Percentiles rank a stretch among this genome's conserved stretches.
These are phyloP conservation scores for Corvus cornix DNA, from an alignment of 2,113 vertebrate species.

Conservation along the genomic window DNA sequence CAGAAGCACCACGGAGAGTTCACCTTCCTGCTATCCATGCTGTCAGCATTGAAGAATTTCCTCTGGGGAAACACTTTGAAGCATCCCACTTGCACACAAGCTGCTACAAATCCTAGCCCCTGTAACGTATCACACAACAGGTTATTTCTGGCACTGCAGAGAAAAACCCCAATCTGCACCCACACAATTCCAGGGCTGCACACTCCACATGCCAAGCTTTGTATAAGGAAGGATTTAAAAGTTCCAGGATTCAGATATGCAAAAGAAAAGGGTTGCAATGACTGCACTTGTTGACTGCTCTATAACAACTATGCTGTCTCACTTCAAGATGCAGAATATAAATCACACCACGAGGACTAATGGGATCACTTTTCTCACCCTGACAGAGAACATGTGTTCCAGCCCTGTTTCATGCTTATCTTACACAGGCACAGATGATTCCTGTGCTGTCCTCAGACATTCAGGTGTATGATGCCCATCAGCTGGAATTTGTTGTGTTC, in stretches of 20 bases:
- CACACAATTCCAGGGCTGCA: background rate
- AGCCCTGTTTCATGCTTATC: background rate
- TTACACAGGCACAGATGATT: background rate
- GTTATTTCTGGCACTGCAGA: conserved; percentile 32
- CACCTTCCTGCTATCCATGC: background rate
- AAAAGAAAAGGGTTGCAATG: background rate
- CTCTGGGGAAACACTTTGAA: background rate
- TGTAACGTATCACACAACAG: background rate
- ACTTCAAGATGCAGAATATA: background rate
- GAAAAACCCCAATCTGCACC: conserved; percentile 32
- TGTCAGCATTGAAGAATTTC: background rate
- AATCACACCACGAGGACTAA: background rate
- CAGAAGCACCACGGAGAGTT: background rate
- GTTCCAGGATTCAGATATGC: background rate
- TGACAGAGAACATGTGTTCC: background rate
- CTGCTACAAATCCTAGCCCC: conserved; percentile 16
- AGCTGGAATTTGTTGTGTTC: background rate
- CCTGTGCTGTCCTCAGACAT: background rate
- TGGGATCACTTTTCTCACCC: background rate
- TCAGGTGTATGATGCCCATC: background rate
- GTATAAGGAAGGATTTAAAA: background rate
- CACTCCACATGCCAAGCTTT: background rate
- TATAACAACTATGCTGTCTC: background rate
- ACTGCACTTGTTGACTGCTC: background rate
- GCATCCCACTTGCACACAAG: background rate